Evolutionary conservation across 2,113 vertebrate species (phyloP).

Genomic region (Columba livia): DNA sequence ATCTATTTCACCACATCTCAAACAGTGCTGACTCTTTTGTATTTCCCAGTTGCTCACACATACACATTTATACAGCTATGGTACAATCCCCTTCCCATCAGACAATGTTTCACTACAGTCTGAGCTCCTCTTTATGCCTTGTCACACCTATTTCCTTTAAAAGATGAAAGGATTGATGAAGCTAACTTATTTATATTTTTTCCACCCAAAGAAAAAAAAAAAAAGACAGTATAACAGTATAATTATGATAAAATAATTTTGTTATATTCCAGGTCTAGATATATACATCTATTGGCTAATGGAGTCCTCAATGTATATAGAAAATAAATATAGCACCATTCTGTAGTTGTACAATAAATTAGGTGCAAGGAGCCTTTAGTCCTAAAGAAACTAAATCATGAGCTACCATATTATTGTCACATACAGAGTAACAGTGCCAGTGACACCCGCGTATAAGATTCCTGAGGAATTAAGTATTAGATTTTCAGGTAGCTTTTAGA

Average conservation of each 20-base stretch:
- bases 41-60: neutral
- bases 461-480: neutral
- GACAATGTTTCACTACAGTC: neutral
- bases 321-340: neutral
- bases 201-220: neutral
- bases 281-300: neutral
- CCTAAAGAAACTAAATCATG: neutral
- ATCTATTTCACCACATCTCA: neutral
- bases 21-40: neutral
- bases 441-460: neutral
- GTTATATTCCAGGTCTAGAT: neutral
- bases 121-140: neutral
- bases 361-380: neutral
- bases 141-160: neutral
- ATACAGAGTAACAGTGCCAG: neutral
- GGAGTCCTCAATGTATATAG: neutral
- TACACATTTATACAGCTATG: neutral
- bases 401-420: neutral
- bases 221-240: rapidly evolving
- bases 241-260: neutral
- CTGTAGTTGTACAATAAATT: neutral
- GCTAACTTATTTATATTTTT: neutral
- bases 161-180: neutral
- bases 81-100: neutral
- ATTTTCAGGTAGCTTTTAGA: neutral